Conservation (phyloP, 2,797 vertebrate genomes). For the Melanotaenia parkinsoni region DNA sequence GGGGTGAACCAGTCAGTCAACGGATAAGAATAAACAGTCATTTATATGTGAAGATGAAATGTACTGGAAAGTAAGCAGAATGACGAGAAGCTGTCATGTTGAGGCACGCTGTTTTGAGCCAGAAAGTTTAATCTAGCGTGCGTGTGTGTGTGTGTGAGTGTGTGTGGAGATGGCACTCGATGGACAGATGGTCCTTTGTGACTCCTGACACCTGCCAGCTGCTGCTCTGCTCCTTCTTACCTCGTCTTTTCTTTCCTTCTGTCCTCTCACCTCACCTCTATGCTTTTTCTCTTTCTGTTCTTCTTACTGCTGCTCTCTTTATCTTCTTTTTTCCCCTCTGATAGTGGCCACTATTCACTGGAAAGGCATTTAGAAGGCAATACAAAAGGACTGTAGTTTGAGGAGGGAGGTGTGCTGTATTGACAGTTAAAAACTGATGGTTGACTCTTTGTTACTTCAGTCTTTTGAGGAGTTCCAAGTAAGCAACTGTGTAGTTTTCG, state of each 20-base stretch:
- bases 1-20: background rate
- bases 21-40: slow-evolving; percentile 4
- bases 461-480: slow-evolving; percentile 12
- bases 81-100: slow-evolving; percentile 33
- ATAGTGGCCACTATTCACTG: slow-evolving; percentile 21
- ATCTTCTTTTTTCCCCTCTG: slow-evolving; percentile 26
- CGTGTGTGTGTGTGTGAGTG: slow-evolving; percentile 35
- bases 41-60: slow-evolving; percentile 1
- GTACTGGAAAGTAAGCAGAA: background rate
- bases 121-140: slow-evolving; percentile 86
- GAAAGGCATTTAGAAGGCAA: slow-evolving; percentile 34
- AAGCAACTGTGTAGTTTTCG: background rate
- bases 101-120: slow-evolving; percentile 77
- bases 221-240: slow-evolving; percentile 88
- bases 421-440: slow-evolving; percentile 18
- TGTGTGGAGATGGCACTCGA: slow-evolving; percentile 83
- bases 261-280: slow-evolving; percentile 58
- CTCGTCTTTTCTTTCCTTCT: slow-evolving; percentile 46
- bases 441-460: slow-evolving; percentile 26
- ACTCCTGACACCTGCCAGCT: slow-evolving; percentile 98
- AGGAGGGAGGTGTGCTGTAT: slow-evolving; percentile 3
- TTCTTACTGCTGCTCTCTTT: slow-evolving; percentile 17
- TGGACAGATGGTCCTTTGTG: slow-evolving; percentile 99
- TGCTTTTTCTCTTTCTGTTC: slow-evolving; percentile 24
- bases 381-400: slow-evolving; percentile 14